These are phyloP conservation scores for Hanleya hanleyi DNA, from an alignment of 2,888 invertebrate species.

Conservation along the genomic window DNA sequence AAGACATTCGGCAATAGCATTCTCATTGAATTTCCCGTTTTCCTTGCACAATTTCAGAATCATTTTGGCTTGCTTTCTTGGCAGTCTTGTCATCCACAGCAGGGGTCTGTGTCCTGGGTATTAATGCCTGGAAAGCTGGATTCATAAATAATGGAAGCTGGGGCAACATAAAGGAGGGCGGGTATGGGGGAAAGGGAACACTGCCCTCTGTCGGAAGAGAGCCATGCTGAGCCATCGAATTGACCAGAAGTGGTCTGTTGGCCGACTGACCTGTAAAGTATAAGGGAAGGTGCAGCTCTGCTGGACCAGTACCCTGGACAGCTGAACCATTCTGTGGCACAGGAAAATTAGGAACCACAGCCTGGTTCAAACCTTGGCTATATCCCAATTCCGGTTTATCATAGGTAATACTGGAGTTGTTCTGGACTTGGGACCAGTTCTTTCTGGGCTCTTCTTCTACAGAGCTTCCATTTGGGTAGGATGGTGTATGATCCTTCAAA, in stretches of 20 bases:
- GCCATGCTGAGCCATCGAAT: too few species aligned
- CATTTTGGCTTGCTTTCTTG: background rate
- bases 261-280: background rate
- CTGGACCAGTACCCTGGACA: background rate
- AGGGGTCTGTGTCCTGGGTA: background rate
- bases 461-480: background rate
- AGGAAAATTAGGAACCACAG: background rate
- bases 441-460: background rate
- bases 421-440: background rate
- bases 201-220: too few species aligned
- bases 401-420: background rate
- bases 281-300: too few species aligned
- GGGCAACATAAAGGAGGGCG: too few species aligned
- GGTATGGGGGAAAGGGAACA: too few species aligned
- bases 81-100: background rate
- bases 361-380: background rate
- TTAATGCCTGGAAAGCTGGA: background rate
- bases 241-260: too few species aligned
- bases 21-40: conserved; percentile 5
- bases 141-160: background rate
- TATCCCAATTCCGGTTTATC: background rate
- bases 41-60: background rate
- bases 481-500: too few species aligned
- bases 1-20: conserved; percentile 6
- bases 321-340: background rate